Percentiles rank a stretch among this genome's conserved stretches.
Evolutionary conservation across 1,140 invertebrate species (phyloP).

Genomic region (Tetramorium alpestre): DNA sequence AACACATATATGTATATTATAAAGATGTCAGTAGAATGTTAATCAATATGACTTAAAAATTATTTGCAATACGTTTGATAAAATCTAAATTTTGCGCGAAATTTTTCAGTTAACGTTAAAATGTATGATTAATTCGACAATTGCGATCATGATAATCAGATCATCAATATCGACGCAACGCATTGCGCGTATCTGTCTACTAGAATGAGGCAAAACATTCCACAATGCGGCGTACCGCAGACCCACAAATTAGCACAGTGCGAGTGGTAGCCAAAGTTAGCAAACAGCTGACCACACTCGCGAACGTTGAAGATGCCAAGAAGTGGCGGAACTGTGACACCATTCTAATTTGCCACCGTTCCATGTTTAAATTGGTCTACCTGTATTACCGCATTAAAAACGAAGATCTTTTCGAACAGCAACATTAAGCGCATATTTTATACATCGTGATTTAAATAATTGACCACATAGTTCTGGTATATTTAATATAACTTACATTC

Average conservation of each 20-base stretch:
- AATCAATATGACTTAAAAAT: background rate
- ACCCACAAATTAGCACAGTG: conserved; percentile 56
- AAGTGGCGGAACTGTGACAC: conserved; percentile 42
- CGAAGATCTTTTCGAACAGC: background rate
- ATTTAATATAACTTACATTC: background rate
- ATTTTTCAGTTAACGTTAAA: background rate
- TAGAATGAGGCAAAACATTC: conserved; percentile 60
- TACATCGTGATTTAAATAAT: background rate
- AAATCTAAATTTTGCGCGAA: background rate
- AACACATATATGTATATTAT: background rate
- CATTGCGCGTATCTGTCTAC: background rate
- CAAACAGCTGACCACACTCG: conserved; percentile 31
- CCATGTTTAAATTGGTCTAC: conserved; percentile 41
- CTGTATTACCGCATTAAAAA: background rate
- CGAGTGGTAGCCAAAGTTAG: conserved; percentile 51
- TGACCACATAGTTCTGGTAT: background rate
- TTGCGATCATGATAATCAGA: conserved; percentile 7
- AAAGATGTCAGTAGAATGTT: background rate
- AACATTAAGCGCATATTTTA: background rate
- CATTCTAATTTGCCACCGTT: conserved; percentile 6
- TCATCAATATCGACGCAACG: conserved; percentile 12
- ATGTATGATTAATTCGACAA: conserved; percentile 1
- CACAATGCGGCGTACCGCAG: conserved; percentile 25
- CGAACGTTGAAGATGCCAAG: conserved; percentile 48
- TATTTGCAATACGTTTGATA: background rate